Percentiles rank a stretch among this genome's conserved stretches.
Conservation (phyloP, 1,140 invertebrate genomes). For the Anthonomus grandis region DNA sequence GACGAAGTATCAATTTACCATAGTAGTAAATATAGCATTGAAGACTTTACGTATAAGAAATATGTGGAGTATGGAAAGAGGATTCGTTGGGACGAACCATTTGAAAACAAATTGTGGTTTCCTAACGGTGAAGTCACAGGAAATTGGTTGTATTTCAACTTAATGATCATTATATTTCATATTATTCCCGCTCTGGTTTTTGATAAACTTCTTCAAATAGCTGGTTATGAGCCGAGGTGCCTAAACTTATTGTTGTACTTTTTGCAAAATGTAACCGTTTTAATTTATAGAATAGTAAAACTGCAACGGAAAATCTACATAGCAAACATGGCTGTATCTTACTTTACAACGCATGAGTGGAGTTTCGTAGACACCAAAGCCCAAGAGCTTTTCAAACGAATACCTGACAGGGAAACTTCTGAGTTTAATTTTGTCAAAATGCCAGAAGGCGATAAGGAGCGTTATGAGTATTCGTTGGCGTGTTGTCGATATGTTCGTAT, state of each 20-base stretch:
- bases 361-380: constrained; percentile 74
- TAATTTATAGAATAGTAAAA: constrained; percentile 63
- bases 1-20: constrained; percentile 58
- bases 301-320: constrained; percentile 78
- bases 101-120: constrained; percentile 67
- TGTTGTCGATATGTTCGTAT: background rate
- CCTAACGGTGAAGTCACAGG: constrained; percentile 56
- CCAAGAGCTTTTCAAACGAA: constrained; percentile 30
- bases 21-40: constrained; percentile 59
- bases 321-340: constrained; percentile 69
- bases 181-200: constrained; percentile 66
- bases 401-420: constrained; percentile 1
- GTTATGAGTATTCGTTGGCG: constrained; percentile 6
- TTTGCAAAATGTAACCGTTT: constrained; percentile 4
- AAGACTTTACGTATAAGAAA: constrained; percentile 64
- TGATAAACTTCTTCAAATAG: constrained; percentile 58
- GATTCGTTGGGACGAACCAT: constrained; percentile 55
- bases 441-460: background rate
- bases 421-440: background rate
- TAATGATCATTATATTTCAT: constrained; percentile 60
- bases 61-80: constrained; percentile 54
- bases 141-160: constrained; percentile 51
- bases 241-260: background rate
- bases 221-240: constrained; percentile 64
- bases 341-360: constrained; percentile 81